Conservation (phyloP, 2,888 invertebrate genomes). For the Orthosia gothica region DNA sequence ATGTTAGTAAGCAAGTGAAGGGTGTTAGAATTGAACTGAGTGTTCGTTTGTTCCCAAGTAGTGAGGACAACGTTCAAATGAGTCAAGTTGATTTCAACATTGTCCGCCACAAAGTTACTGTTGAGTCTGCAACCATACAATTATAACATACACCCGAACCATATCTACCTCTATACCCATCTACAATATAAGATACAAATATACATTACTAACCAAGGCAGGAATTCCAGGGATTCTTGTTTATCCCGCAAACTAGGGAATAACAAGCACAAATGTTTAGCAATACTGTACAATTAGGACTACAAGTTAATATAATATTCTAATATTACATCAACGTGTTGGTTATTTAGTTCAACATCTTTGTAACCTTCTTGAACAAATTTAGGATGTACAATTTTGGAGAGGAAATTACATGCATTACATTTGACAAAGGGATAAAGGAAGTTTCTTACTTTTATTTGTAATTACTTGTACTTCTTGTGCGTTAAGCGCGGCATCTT, state of each 20-base stretch:
- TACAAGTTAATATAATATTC: conserved; percentile 50
- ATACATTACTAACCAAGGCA: conserved; percentile 95
- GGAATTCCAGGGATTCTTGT: conserved; percentile 94
- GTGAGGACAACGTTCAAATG: conserved; percentile 69
- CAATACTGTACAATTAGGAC: conserved; percentile 72
- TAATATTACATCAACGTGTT: conserved; percentile 53
- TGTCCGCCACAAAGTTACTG: conserved; percentile 60
- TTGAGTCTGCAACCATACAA: conserved; percentile 65
- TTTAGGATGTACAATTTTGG: conserved; percentile 27
- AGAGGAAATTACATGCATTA: conserved; percentile 55
- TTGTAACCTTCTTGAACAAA: conserved; percentile 35
- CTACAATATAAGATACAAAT: conserved; percentile 85
- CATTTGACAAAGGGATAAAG: conserved; percentile 20
- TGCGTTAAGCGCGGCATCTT: conserved; percentile 27
- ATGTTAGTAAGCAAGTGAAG: conserved; percentile 88
- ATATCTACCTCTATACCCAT: conserved; percentile 72
- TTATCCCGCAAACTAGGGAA: conserved; percentile 95
- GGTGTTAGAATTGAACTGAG: conserved; percentile 72
- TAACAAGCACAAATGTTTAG: conserved; percentile 88
- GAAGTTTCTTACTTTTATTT: conserved; percentile 28
- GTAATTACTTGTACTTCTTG: conserved; percentile 19
- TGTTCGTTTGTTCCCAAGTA: conserved; percentile 61
- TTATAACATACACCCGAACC: conserved; percentile 70
- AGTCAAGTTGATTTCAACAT: conserved; percentile 65
- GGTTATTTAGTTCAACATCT: conserved; percentile 55